Evolutionary conservation across 2,113 vertebrate species (phyloP).

Genomic region (Nesoenas mayeri): DNA sequence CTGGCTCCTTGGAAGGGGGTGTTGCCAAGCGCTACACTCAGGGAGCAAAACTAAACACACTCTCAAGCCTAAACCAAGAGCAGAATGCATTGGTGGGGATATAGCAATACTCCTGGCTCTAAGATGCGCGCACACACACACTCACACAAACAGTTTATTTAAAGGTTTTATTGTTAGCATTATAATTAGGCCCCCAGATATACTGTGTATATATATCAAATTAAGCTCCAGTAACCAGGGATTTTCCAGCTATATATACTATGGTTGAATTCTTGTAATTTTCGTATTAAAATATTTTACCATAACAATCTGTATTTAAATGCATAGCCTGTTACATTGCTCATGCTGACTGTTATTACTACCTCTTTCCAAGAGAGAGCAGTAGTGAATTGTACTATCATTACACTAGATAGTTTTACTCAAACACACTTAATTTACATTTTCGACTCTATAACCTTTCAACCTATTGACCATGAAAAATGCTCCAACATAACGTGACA

Average conservation of each 20-base stretch:
- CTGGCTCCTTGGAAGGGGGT: neutral
- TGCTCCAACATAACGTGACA: slow-evolving; percentile 79
- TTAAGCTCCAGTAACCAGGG: slow-evolving; percentile 19
- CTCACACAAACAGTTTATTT: neutral
- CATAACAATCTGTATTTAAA: slow-evolving; percentile 14
- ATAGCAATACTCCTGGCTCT: neutral
- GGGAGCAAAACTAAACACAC: neutral
- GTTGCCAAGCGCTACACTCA: neutral
- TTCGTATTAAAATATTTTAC: slow-evolving; percentile 30
- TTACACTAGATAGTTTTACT: slow-evolving; percentile 49
- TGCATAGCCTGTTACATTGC: neutral
- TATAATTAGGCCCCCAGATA: neutral
- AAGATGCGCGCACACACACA: neutral
- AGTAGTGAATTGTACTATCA: slow-evolving; percentile 77
- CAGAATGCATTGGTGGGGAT: neutral
- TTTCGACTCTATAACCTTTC: slow-evolving; percentile 82
- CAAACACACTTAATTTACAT: slow-evolving; percentile 69
- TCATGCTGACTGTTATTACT: slow-evolving; percentile 65
- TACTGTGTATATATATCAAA: neutral
- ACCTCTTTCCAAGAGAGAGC: slow-evolving; percentile 80
- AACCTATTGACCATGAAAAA: slow-evolving; percentile 83
- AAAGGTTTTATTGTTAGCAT: slow-evolving; percentile 24
- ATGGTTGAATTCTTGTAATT: slow-evolving; percentile 16
- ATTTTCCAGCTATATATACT: slow-evolving; percentile 7
- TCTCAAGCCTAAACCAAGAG: slow-evolving; percentile 31